Evolutionary conservation across 2,797 vertebrate genomes (phyloP), one percentile per base, ranked within the genome.

Genomic region (Pempheris klunzingeri): DNA sequence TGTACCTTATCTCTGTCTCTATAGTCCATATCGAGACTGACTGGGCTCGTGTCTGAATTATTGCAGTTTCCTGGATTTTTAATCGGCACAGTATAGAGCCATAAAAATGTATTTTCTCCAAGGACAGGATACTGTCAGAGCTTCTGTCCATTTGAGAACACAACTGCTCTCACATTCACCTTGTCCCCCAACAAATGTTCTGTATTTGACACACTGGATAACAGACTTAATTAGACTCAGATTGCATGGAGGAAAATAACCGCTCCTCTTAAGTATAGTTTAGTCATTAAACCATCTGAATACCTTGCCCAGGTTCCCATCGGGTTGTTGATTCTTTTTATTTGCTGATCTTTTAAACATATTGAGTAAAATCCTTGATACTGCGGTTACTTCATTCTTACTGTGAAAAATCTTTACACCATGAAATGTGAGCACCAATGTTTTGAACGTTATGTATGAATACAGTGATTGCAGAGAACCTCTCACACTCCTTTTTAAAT

Each of bases 51-150:
- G 36, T 55, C 52, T 79, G 72, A 88, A 81, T 82, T 70, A 80
- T 83, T 73, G 73, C 79, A 79, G 44, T 69, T 82, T 71, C 68
- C 84, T 88, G 58, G 59, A 64, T 87, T 77, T 79, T 79, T 85
- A 74, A 81, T 88, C 68, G 83, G 67, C 60, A 41, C 28, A 64
- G 34, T 49, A 5, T 67, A 28, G n/a, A 73, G 50, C 22, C 58
- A 41, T 41, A 47, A 57, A 68, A 81, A 58, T 12, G 0, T 36
- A 24, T 66, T 83, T 55, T 49, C 30, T 69, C 74, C 39, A 73
- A 76, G 72, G 49, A 71, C 60, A 57, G 49, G 18, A 46, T 53
- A 24, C 34, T 59, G 49, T 72, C 22, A 43, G 46, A 59, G 44
- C 59, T 59, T 82, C 20, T 61, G 46, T 22, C 17, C 11, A 46